phyloP scores from a whole-genome alignment of 2,888 invertebrate genomes.

The Aromia moschata region DNA sequence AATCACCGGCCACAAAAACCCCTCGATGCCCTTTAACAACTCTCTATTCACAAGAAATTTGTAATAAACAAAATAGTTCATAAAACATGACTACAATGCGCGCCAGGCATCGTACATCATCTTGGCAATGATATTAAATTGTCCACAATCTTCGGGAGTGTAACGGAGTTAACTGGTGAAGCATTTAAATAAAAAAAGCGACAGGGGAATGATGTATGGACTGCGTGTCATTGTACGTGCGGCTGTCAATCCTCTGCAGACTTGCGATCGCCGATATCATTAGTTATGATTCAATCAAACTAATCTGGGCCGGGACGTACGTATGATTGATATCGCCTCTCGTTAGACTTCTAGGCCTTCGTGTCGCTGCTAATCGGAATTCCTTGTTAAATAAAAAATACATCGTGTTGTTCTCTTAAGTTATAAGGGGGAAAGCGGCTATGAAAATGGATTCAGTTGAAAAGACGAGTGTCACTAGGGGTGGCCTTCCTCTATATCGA shows the following conservation, averaged over 20 bases:
- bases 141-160: conserved; percentile 30
- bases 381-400: conserved; percentile 4
- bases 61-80: conserved; percentile 21
- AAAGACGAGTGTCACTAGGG: too few relatives aligned
- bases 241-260: conserved; percentile 49
- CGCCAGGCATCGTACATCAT: conserved; percentile 27
- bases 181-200: conserved; percentile 44
- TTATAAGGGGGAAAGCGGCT: too few relatives aligned
- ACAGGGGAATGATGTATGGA: conserved; percentile 51
- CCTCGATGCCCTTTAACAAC: background rate
- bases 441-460: too few relatives aligned
- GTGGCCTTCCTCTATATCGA: too few relatives aligned
- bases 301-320: conserved; percentile 48
- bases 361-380: background rate
- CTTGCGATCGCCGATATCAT: conserved; percentile 53
- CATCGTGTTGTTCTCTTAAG: background rate
- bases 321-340: conserved; percentile 53
- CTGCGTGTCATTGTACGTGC: conserved; percentile 50
- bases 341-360: conserved; percentile 35
- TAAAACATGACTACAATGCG: conserved; percentile 21
- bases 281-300: conserved; percentile 56
- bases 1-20: background rate
- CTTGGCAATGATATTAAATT: conserved; percentile 25
- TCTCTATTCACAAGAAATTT: conserved; percentile 3
- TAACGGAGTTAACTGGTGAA: conserved; percentile 29